Conservation (phyloP, 2,888 invertebrate genomes). For the Periphyllus acericola region DNA sequence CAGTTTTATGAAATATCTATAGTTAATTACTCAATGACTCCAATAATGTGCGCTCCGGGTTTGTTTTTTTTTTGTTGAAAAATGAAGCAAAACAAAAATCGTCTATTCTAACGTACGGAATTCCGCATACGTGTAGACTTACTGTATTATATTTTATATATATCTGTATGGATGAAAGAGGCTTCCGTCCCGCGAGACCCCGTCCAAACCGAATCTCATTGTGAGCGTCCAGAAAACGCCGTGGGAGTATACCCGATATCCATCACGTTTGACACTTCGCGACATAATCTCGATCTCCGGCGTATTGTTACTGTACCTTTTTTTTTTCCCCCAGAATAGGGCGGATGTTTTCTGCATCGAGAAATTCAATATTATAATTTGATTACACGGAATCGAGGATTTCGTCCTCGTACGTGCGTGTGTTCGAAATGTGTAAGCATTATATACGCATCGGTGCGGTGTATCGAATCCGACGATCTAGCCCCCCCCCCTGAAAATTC, state of each 20-base stretch:
- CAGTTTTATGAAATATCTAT: too few relatives aligned
- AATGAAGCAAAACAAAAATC: too few relatives aligned
- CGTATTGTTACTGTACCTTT: slow-evolving; percentile 9
- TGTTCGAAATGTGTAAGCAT: background rate
- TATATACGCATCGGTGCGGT: background rate
- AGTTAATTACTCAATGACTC: too few relatives aligned
- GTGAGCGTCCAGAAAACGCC: slow-evolving; percentile 25
- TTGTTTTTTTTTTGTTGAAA: too few relatives aligned
- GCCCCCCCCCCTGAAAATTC: background rate
- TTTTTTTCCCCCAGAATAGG: background rate
- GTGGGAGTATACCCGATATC: slow-evolving; percentile 37
- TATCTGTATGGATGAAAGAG: background rate
- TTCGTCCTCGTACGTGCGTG: background rate
- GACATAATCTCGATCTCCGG: slow-evolving; percentile 57
- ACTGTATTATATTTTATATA: too few relatives aligned
- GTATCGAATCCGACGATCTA: slow-evolving; percentile 13
- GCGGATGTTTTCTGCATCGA: slow-evolving; percentile 46
- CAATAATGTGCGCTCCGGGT: too few relatives aligned
- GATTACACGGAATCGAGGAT: slow-evolving; percentile 53
- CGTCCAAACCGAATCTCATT: slow-evolving; percentile 13
- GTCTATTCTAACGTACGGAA: too few relatives aligned
- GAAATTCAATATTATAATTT: slow-evolving; percentile 61
- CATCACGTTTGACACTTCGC: slow-evolving; percentile 57
- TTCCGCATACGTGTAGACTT: too few relatives aligned
- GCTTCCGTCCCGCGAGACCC: slow-evolving; percentile 42